Conservation (phyloP, 1,140 invertebrate species). For the Drosophila fuyamai region DNA sequence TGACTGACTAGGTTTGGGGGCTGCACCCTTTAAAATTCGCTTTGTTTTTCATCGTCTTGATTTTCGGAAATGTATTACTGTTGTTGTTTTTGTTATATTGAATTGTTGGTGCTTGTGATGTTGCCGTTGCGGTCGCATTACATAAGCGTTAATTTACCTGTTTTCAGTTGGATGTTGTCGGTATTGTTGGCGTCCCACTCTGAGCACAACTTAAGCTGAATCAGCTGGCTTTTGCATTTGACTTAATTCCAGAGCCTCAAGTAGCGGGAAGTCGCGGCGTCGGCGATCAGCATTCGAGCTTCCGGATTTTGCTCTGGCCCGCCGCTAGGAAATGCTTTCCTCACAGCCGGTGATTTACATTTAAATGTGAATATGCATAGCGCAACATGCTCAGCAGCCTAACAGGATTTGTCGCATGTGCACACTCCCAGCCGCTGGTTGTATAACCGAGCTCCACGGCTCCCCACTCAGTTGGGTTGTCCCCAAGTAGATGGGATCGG, state of each 20-base stretch:
- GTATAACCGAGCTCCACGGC: constrained; percentile 6
- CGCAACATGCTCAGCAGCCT: constrained; percentile 3
- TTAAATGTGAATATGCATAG: constrained; percentile 35
- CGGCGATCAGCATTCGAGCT: constrained; percentile 14
- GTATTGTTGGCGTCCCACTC: constrained; percentile 30
- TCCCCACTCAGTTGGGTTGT: not conserved
- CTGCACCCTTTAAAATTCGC: constrained; percentile 12
- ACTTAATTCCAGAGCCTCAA: constrained; percentile 73
- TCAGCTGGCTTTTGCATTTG: constrained; percentile 64
- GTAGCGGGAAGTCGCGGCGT: constrained; percentile 8
- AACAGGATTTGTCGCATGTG: constrained; percentile 33
- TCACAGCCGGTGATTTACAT: constrained; percentile 37
- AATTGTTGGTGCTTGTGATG: constrained; percentile 16
- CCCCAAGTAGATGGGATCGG: too few species aligned
- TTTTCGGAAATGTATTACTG: constrained; percentile 6
- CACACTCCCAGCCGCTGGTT: constrained; percentile 5
- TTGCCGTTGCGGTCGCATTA: constrained; percentile 63
- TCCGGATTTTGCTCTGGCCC: constrained; percentile 21
- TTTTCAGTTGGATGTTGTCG: constrained; percentile 66
- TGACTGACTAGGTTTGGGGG: not conserved
- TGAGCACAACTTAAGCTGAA: not conserved
- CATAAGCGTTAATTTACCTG: constrained; percentile 80
- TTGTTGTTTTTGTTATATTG: constrained; percentile 1
- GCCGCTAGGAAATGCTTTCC: constrained; percentile 22
- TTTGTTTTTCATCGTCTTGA: constrained; percentile 19